phyloP scores from a whole-genome alignment of 2,888 invertebrate genomes.

The Epirrhoe tristata region DNA sequence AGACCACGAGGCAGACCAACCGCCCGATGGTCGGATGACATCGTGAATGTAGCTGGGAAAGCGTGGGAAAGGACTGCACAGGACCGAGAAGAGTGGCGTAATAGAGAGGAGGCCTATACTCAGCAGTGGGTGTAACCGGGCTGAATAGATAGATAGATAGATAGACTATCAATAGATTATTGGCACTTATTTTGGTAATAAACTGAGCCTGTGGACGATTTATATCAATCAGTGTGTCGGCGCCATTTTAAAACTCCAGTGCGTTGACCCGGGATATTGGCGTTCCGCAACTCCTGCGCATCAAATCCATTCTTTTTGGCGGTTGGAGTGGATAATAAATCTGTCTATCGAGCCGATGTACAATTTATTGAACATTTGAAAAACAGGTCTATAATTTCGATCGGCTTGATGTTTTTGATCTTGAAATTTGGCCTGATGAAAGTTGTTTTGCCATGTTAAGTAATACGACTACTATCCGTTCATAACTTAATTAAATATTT shows the following conservation, averaged over 20 bases:
- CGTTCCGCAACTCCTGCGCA: constrained; percentile 67
- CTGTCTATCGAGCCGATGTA: constrained; percentile 42
- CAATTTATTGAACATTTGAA: constrained; percentile 28
- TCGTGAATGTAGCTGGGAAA: no score
- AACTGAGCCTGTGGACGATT: constrained; percentile 30
- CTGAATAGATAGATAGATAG: no score
- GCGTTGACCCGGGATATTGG: constrained; percentile 70
- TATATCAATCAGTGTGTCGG: constrained; percentile 46
- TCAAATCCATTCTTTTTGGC: constrained; percentile 48
- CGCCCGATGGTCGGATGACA: no score
- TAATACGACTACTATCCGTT: not conserved
- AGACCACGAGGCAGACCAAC: no score
- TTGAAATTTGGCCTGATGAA: constrained; percentile 19
- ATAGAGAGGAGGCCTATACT: no score
- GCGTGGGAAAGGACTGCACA: no score
- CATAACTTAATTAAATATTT: not conserved
- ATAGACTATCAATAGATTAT: constrained; percentile 40
- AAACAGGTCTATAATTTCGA: constrained; percentile 31
- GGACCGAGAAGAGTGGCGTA: no score
- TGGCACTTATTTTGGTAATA: constrained; percentile 35
- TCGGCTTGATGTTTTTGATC: constrained; percentile 27
- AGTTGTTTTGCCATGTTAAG: constrained; percentile 23
- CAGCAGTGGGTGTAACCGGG: no score
- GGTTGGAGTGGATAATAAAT: constrained; percentile 46
- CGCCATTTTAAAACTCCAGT: constrained; percentile 64